A percentile compares a stretch with the other conserved stretches of the same genome.
These are phyloP conservation scores for Chloroclystis v-ata DNA, from an alignment of 2,888 invertebrate genomes.

Conservation along the genomic window DNA sequence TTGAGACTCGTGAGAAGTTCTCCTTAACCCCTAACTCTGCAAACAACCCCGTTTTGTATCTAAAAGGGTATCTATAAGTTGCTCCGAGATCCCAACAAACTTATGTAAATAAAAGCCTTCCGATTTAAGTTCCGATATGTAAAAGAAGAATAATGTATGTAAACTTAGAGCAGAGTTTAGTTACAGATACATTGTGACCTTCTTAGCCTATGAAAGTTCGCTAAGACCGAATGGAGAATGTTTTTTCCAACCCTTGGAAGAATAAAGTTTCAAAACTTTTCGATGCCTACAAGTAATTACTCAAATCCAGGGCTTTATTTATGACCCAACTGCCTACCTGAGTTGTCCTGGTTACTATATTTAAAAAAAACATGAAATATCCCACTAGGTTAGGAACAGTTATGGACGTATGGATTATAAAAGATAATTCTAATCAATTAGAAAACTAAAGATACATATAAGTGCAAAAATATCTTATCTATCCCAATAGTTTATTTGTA, in stretches of 20 bases:
- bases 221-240: conserved; percentile 33
- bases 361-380: too few relatives aligned
- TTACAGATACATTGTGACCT: conserved; percentile 45
- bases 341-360: too few relatives aligned
- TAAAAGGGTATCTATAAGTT: conserved; percentile 20
- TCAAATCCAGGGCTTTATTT: too few relatives aligned
- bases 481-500: too few relatives aligned
- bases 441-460: too few relatives aligned
- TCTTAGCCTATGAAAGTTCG: conserved; percentile 40
- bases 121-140: conserved; percentile 32
- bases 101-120: conserved; percentile 29
- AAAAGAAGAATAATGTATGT: conserved; percentile 31
- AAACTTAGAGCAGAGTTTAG: conserved; percentile 35
- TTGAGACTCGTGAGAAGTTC: background rate
- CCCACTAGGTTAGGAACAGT: too few relatives aligned
- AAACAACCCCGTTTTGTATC: conserved; percentile 10
- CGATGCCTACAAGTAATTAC: too few relatives aligned
- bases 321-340: too few relatives aligned
- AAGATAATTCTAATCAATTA: too few relatives aligned
- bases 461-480: too few relatives aligned
- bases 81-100: conserved; percentile 21
- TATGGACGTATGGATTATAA: too few relatives aligned
- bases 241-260: conserved; percentile 39
- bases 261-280: conserved; percentile 37
- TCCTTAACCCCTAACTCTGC: background rate